Evolutionary conservation across 1,140 invertebrate species (phyloP).

Genomic region (Diorhabda sublineata): DNA sequence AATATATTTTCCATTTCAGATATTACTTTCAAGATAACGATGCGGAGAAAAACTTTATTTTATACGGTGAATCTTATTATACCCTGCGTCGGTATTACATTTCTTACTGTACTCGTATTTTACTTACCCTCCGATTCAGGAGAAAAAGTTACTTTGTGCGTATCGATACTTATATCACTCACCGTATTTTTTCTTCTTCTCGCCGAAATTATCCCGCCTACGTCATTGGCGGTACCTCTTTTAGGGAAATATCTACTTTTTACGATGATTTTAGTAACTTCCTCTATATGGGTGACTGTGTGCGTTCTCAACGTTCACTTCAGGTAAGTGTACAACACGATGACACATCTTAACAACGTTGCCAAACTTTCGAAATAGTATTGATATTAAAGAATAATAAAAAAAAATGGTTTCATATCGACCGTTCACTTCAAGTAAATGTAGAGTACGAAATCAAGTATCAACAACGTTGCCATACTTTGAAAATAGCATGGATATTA

Average conservation of each 20-base stretch:
- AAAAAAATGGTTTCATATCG: not conserved
- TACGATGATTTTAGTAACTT: slow-evolving; percentile 95
- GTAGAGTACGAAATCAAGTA: no score
- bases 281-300: slow-evolving; percentile 96
- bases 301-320: slow-evolving; percentile 97
- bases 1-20: slow-evolving; percentile 56
- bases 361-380: not conserved
- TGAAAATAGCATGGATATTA: no score
- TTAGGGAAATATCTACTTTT: slow-evolving; percentile 95
- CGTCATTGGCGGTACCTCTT: slow-evolving; percentile 93
- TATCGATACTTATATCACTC: slow-evolving; percentile 95
- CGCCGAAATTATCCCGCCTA: slow-evolving; percentile 96
- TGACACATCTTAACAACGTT: not conserved
- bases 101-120: slow-evolving; percentile 91
- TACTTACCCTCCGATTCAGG: slow-evolving; percentile 94
- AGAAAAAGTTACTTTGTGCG: slow-evolving; percentile 92
- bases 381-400: not conserved
- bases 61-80: slow-evolving; percentile 90
- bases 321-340: slow-evolving; percentile 60
- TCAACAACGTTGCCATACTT: no score
- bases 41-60: slow-evolving; percentile 86
- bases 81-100: slow-evolving; percentile 87
- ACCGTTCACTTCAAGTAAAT: no score
- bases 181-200: slow-evolving; percentile 98
- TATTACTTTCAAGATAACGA: slow-evolving; percentile 94